These are phyloP conservation scores for Casuarius casuarius DNA, from an alignment of 2,113 vertebrate species.

Conservation along the genomic window DNA sequence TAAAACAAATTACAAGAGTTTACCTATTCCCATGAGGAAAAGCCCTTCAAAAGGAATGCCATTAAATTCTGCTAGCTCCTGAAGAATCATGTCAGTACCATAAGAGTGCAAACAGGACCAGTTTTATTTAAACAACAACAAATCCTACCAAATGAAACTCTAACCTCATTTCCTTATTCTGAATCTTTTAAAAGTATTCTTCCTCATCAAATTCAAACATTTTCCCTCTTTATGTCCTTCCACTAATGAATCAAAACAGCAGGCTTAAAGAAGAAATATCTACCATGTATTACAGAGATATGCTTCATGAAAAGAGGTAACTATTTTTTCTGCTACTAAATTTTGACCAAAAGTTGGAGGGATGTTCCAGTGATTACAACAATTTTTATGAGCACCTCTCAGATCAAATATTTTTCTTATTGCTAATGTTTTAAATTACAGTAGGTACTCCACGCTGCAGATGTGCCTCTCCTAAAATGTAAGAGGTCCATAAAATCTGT, in stretches of 20 bases:
- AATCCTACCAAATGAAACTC: neutral
- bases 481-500: conserved; percentile 15
- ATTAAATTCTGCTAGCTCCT: neutral
- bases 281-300: neutral
- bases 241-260: neutral
- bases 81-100: accelerated
- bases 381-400: neutral
- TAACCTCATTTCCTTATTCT: neutral
- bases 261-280: neutral
- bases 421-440: neutral
- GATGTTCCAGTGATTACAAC: neutral
- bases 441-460: conserved; percentile 28
- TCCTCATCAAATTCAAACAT: neutral
- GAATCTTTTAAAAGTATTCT: neutral
- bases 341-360: neutral
- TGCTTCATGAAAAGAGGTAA: neutral
- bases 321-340: neutral
- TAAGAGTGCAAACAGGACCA: accelerated
- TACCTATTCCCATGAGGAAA: neutral
- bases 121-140: neutral
- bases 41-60: accelerated
- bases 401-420: neutral
- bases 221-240: neutral
- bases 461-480: conserved; percentile 17
- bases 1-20: neutral